phyloP scores from a whole-genome alignment of 2,888 invertebrate genomes.

The Fabriciana adippe region DNA sequence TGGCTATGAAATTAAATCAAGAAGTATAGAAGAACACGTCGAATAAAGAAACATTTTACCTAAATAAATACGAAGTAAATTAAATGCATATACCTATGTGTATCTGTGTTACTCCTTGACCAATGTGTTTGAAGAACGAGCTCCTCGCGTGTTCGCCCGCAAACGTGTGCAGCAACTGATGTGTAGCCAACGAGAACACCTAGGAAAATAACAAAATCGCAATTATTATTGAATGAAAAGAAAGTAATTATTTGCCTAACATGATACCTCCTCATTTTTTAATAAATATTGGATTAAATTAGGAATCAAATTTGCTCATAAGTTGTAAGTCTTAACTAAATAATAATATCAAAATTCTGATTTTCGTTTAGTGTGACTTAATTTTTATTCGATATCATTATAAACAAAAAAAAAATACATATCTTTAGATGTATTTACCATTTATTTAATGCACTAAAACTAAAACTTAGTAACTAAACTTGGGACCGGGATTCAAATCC shows the following conservation, averaged over 20 bases:
- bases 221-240: not conserved
- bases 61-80: not conserved
- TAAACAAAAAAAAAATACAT: too few species aligned
- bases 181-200: slow-evolving; percentile 96
- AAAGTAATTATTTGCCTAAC: too few species aligned
- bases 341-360: too few species aligned
- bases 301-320: too few species aligned
- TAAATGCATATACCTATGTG: slow-evolving; percentile 83
- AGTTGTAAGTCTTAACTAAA: too few species aligned
- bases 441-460: too few species aligned
- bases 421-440: slow-evolving; percentile 22
- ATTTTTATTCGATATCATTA: too few species aligned
- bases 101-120: slow-evolving; percentile 97
- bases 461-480: too few species aligned
- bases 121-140: slow-evolving; percentile 98
- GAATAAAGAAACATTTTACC: not conserved
- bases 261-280: too few species aligned
- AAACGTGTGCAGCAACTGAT: slow-evolving; percentile 93
- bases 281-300: too few species aligned
- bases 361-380: too few species aligned
- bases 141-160: slow-evolving; percentile 97
- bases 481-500: too few species aligned
- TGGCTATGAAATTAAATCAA: not conserved
- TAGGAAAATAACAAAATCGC: slow-evolving; percentile 58
- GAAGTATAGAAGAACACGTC: not conserved